Evolutionary conservation across 30 jellyfish, hydroid and myxozoan species (phyloP), one percentile per base, ranked within the genome.

Genomic region (Turritopsis rubra): DNA sequence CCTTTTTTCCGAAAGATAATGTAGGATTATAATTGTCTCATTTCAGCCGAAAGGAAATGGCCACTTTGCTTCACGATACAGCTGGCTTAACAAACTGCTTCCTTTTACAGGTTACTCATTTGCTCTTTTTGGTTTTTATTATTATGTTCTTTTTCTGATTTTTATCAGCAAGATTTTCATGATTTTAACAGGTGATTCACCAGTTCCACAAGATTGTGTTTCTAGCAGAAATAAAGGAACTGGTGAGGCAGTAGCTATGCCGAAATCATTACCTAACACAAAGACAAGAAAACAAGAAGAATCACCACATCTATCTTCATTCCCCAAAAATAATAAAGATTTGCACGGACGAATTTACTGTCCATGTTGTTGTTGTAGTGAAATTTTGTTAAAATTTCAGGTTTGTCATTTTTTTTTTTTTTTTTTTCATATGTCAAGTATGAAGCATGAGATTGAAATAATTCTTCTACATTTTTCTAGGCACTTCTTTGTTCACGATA

Each of bases 11-110:
- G 9, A 3, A 41, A 41, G 30, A 1, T 68, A 21, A 68, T 68
- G 16, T 75, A 0, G n/a, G 23, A 27, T 66, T 66, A 1, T 65
- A 18, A 27, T 1, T 71, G 70, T 25, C 18, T 72, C 19, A 18
- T 73, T 75, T 52, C 60, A 92, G 98, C 96, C 96, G 1, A 92
- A 88, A 88, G 98, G 96, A 29, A 89, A 79, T 75, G 98, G 98
- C 8, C 98, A 86, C 78, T 92, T 84, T 76, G 96, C 89, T 25
- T 18, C 93, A 28, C 79, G 98, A 75, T 86, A 52, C 84, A 91
- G 81, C 25, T 92, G 98, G 98, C 87, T 92, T 20, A 95, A 92
- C 81, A 82, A 80, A 54, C 72, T 92, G 16, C 92, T 87, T 21
- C 98, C 98, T 21, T 92, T 92, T 73, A 29, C 91, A 66, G 98